Percentiles rank a stretch among this genome's conserved stretches.
Evolutionary conservation across 1,140 invertebrate species (phyloP).

Genomic region (Drosophila sulfurigaster): DNA sequence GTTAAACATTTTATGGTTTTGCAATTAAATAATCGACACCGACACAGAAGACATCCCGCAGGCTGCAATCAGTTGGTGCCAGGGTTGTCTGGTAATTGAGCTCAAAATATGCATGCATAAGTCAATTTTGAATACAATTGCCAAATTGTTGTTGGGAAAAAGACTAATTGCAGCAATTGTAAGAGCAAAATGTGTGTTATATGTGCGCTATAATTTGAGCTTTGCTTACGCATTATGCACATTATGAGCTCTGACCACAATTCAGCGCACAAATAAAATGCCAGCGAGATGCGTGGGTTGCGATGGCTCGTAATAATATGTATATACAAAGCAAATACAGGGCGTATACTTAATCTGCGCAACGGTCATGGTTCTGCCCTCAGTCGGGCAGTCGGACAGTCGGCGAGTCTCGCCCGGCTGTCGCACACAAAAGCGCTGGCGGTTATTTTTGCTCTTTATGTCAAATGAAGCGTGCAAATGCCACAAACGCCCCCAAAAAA

Average conservation of each 20-base stretch:
- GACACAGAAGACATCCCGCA: not conserved
- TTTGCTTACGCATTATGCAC: constrained; percentile 47
- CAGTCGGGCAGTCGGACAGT: too few relatives aligned
- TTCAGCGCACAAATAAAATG: constrained; percentile 19
- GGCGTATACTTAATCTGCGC: constrained; percentile 69
- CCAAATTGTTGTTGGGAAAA: constrained; percentile 5
- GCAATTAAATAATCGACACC: not conserved
- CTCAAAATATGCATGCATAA: not conserved
- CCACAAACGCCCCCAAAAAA: constrained; percentile 63
- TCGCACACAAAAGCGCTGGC: constrained; percentile 45
- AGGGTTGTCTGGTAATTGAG: not conserved
- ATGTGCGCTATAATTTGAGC: constrained; percentile 27
- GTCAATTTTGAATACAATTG: not conserved
- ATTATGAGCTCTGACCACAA: constrained; percentile 27
- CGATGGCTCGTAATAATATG: constrained; percentile 35
- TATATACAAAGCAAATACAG: constrained; percentile 64
- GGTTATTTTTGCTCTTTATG: constrained; percentile 80
- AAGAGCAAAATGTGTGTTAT: constrained; percentile 17
- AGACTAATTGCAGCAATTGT: constrained; percentile 4
- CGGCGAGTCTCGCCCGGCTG: constrained; percentile 5
- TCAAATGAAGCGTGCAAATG: constrained; percentile 81
- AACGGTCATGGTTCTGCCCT: constrained; percentile 19
- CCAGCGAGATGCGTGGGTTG: constrained; percentile 10
- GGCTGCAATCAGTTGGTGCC: not conserved
- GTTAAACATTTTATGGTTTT: constrained; percentile 6